phyloP scores from a whole-genome alignment of 2,888 invertebrate genomes.

The Entomobrya proxima region DNA sequence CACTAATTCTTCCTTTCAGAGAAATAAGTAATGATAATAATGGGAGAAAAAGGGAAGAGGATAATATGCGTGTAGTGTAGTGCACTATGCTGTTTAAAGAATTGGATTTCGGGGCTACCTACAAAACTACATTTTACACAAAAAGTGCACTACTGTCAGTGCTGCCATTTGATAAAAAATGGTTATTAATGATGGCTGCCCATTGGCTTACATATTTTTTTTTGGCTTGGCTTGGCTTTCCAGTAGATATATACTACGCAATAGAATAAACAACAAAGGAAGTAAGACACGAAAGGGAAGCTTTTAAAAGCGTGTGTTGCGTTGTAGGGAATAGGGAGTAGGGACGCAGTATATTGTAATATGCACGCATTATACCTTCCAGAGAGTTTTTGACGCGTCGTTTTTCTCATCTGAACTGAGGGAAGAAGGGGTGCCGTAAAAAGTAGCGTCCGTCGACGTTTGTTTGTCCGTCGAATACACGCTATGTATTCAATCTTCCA shows the following conservation, averaged over 20 bases:
- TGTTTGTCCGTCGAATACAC: neutral
- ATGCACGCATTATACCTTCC: too few species aligned
- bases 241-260: neutral
- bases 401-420: neutral
- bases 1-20: neutral
- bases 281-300: slow-evolving; percentile 4
- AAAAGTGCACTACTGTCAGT: too few species aligned
- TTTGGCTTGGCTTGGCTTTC: slow-evolving; percentile 25
- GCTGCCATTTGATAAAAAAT: too few species aligned
- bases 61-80: neutral
- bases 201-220: slow-evolving; percentile 4
- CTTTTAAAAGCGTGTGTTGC: slow-evolving; percentile 9
- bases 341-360: too few species aligned
- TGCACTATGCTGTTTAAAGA: neutral
- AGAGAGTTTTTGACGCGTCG: slow-evolving; percentile 40
- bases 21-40: slow-evolving; percentile 9
- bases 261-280: neutral
- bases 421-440: slow-evolving; percentile 52
- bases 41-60: neutral
- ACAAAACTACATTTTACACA: slow-evolving; percentile 8
- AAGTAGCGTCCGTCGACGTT: slow-evolving; percentile 40
- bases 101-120: slow-evolving; percentile 19
- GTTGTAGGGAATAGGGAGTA: too few species aligned
- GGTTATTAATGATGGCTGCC: neutral
- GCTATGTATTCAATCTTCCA: slow-evolving; percentile 27